Evolutionary conservation across 2,113 vertebrate species (phyloP).

Genomic region (Pteruthius melanotis): DNA sequence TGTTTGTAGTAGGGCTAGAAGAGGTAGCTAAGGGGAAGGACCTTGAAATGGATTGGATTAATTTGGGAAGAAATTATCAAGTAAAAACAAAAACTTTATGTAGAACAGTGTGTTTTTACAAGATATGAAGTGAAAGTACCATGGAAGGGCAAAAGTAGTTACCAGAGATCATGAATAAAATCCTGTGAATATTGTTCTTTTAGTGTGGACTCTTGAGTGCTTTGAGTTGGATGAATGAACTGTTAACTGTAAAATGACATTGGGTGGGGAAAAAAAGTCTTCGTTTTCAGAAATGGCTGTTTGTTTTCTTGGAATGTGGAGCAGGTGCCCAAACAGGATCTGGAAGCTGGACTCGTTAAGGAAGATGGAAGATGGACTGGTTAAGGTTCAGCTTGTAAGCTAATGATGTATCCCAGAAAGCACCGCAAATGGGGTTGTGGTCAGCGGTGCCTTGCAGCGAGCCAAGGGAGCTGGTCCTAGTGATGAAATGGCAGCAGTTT

Average conservation of each 20-base stretch:
- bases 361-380: background rate
- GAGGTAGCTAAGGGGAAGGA: background rate
- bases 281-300: background rate
- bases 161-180: background rate
- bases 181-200: background rate
- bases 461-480: background rate
- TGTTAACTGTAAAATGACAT: background rate
- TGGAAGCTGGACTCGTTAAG: too few relatives aligned
- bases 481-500: conserved; percentile 17
- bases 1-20: background rate
- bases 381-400: accelerated
- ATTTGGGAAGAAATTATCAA: background rate
- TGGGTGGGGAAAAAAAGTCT: background rate
- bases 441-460: background rate
- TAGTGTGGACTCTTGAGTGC: background rate
- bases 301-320: background rate
- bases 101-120: background rate
- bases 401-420: background rate
- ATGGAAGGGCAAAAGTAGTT: background rate
- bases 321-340: background rate
- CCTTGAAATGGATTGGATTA: background rate
- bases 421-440: background rate
- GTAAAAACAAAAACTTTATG: background rate
- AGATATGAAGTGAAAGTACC: background rate
- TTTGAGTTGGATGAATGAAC: background rate